Conservation (phyloP, 1,140 invertebrate genomes). For the Periplaneta americana region DNA sequence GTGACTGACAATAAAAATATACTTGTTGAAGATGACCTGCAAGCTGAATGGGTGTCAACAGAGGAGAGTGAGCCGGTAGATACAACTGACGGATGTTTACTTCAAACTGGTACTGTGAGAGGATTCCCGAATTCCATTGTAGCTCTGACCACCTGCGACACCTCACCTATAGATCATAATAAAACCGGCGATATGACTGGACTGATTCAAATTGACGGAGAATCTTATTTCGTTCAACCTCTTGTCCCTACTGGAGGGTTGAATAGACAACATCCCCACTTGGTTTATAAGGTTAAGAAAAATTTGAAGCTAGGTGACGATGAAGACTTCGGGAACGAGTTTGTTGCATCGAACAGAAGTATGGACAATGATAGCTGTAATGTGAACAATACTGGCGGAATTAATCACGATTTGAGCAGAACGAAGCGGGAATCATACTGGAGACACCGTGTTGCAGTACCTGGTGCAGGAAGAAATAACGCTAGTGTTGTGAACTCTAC, state of each 20-base stretch:
- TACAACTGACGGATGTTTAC: background rate
- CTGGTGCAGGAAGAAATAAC: background rate
- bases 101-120: slow-evolving; percentile 22
- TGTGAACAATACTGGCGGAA: background rate
- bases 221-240: slow-evolving; percentile 40
- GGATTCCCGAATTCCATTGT: slow-evolving; percentile 27
- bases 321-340: background rate
- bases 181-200: slow-evolving; percentile 34
- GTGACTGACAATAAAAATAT: background rate
- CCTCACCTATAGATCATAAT: slow-evolving; percentile 22
- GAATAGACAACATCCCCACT: slow-evolving; percentile 16
- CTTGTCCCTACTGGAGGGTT: slow-evolving; percentile 11
- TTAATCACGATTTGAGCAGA: background rate
- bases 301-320: background rate
- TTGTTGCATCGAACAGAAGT: background rate
- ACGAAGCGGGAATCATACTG: slow-evolving; percentile 7
- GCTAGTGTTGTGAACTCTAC: background rate
- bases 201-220: slow-evolving; percentile 30
- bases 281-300: slow-evolving; percentile 26
- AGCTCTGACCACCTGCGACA: slow-evolving; percentile 32
- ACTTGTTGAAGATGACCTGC: background rate
- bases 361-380: background rate
- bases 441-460: background rate
- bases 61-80: background rate
- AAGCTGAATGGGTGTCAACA: background rate